phyloP scores from a whole-genome alignment of 2,113 vertebrate species.

The Trogon surrucura region DNA sequence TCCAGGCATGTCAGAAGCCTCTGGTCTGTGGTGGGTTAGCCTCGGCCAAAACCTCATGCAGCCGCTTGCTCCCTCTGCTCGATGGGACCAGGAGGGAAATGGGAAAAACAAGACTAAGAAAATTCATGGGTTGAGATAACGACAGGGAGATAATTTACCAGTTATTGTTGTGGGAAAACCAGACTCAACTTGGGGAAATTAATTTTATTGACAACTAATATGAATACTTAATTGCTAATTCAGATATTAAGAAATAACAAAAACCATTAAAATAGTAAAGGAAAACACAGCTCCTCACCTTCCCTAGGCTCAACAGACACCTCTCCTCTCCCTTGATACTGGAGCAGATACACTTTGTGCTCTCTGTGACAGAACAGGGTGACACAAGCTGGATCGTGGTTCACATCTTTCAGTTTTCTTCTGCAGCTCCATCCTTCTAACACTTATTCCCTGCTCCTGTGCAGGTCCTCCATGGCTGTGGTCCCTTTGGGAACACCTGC shows the following conservation, averaged over 20 bases:
- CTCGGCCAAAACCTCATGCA: background rate
- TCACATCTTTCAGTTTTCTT: fast-evolving
- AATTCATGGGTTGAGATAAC: background rate
- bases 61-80: fast-evolving
- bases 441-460: background rate
- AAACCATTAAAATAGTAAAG: background rate
- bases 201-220: background rate
- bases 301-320: background rate
- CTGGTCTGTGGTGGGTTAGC: background rate
- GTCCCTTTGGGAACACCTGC: background rate
- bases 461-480: background rate
- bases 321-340: background rate
- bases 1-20: background rate
- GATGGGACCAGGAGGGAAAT: fast-evolving
- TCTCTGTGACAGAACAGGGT: fast-evolving
- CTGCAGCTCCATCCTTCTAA: background rate
- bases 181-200: background rate
- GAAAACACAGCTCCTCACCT: background rate
- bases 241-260: background rate
- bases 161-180: background rate
- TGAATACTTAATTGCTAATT: background rate
- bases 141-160: background rate
- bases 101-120: background rate
- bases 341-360: background rate
- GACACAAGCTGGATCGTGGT: fast-evolving